These are phyloP conservation scores for Chrysodeixis includens DNA, from an alignment of 2,888 invertebrate genomes.

Conservation along the genomic window DNA sequence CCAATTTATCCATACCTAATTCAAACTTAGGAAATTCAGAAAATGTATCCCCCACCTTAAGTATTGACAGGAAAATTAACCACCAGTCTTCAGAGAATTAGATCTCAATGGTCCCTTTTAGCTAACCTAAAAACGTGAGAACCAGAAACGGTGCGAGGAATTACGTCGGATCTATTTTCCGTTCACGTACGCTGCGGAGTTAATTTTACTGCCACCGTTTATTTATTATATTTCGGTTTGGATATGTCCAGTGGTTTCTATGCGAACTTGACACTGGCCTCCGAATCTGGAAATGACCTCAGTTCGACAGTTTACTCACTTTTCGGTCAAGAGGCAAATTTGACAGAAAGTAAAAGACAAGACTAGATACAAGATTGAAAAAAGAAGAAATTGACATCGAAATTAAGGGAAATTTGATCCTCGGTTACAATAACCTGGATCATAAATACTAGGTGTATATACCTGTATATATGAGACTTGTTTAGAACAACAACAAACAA, in stretches of 20 bases:
- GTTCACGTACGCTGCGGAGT: constrained; percentile 44
- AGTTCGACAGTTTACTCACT: too few species aligned
- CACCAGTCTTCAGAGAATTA: background rate
- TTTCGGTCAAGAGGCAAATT: too few species aligned
- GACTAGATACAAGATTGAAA: too few species aligned
- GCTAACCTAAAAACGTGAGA: constrained; percentile 32
- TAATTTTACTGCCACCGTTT: constrained; percentile 44
- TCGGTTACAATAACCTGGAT: too few species aligned
- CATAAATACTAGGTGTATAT: too few species aligned
- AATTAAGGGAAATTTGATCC: too few species aligned
- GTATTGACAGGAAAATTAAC: background rate
- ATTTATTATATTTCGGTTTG: constrained; percentile 57
- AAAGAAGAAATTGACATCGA: too few species aligned
- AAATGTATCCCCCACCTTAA: too few species aligned
- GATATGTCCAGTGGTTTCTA: constrained; percentile 60
- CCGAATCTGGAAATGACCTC: constrained; percentile 14
- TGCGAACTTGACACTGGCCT: constrained; percentile 71
- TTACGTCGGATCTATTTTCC: constrained; percentile 57
- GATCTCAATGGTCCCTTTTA: background rate
- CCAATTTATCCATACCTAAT: too few species aligned
- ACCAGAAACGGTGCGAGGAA: constrained; percentile 34
- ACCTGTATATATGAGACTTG: too few species aligned
- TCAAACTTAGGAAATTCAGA: too few species aligned
- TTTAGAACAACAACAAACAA: background rate
- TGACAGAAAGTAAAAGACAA: too few species aligned